Evolutionary conservation across 2,888 invertebrate genomes (phyloP).

Genomic region (Nemurella pictetii): DNA sequence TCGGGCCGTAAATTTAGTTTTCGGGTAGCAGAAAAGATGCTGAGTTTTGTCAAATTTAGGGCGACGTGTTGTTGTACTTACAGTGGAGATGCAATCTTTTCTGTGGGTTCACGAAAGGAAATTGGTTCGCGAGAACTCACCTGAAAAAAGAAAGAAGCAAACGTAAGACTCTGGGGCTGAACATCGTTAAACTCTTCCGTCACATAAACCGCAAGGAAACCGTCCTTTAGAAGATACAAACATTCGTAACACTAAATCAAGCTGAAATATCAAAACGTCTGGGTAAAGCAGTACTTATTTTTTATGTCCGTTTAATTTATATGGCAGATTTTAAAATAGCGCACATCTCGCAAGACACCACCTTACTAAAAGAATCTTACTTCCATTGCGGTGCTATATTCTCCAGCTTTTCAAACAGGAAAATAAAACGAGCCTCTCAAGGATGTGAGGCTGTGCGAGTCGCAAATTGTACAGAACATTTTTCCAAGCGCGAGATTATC

Average conservation of each 20-base stretch:
- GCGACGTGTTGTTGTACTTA: not conserved
- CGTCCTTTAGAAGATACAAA: not conserved
- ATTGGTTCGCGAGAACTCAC: not conserved
- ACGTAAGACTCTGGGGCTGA: not conserved
- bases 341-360: not conserved
- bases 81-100: not conserved
- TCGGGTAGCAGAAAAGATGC: not conserved
- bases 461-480: not conserved
- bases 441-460: not conserved
- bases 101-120: not conserved
- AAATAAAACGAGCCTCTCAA: not conserved
- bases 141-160: conserved; percentile 15
- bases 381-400: not conserved
- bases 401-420: not conserved
- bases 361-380: not conserved
- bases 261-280: conserved; percentile 3
- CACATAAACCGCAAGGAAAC: not conserved
- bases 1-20: not conserved
- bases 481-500: not conserved
- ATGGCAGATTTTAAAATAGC: not conserved
- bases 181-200: conserved; percentile 13
- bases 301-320: not conserved
- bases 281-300: not conserved
- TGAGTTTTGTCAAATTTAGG: not conserved
- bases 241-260: not conserved